These are phyloP conservation scores for Sandelia bainsii DNA, from an alignment of 2,797 vertebrate genomes.

Conservation along the genomic window DNA sequence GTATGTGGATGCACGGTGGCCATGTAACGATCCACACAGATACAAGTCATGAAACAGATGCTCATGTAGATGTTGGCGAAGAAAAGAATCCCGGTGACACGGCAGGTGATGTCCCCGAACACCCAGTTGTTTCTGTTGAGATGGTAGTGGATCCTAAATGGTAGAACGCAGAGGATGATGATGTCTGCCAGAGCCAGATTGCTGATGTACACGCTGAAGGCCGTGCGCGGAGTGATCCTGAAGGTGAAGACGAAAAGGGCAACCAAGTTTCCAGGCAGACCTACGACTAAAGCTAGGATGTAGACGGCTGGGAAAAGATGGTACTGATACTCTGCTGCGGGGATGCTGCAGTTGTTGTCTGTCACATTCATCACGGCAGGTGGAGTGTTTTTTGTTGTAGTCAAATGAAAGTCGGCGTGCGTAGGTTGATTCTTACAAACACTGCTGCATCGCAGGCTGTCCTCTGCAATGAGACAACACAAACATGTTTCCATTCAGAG, in stretches of 20 bases:
- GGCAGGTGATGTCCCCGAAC: slow-evolving; percentile 82
- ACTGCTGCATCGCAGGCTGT: not conserved
- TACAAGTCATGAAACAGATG: slow-evolving; percentile 87
- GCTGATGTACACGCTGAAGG: slow-evolving; percentile 84
- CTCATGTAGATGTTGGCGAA: slow-evolving; percentile 86
- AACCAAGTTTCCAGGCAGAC: slow-evolving; percentile 81
- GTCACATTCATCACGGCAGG: slow-evolving; percentile 59
- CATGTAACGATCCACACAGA: slow-evolving; percentile 87
- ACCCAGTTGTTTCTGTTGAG: slow-evolving; percentile 83
- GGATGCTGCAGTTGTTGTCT: slow-evolving; percentile 16
- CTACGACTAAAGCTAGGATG: slow-evolving; percentile 80
- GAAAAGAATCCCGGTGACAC: slow-evolving; percentile 80
- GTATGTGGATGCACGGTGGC: slow-evolving; percentile 84
- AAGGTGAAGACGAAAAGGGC: slow-evolving; percentile 81
- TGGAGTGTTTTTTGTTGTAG: not conserved
- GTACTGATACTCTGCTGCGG: slow-evolving; percentile 79
- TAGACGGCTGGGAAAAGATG: slow-evolving; percentile 82
- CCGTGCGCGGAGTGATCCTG: slow-evolving; percentile 60
- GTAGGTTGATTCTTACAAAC: slow-evolving; percentile 26
- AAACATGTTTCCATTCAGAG: slow-evolving; percentile 49
- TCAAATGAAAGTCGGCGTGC: not conserved
- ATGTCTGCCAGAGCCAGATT: slow-evolving; percentile 85
- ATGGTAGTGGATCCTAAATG: slow-evolving; percentile 89
- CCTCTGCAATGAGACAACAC: slow-evolving; percentile 36
- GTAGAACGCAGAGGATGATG: slow-evolving; percentile 82